A percentile compares a stretch with the other conserved stretches of the same genome.
Evolutionary conservation across 2,797 vertebrate species (phyloP).

Genomic region (Botia almorhae): DNA sequence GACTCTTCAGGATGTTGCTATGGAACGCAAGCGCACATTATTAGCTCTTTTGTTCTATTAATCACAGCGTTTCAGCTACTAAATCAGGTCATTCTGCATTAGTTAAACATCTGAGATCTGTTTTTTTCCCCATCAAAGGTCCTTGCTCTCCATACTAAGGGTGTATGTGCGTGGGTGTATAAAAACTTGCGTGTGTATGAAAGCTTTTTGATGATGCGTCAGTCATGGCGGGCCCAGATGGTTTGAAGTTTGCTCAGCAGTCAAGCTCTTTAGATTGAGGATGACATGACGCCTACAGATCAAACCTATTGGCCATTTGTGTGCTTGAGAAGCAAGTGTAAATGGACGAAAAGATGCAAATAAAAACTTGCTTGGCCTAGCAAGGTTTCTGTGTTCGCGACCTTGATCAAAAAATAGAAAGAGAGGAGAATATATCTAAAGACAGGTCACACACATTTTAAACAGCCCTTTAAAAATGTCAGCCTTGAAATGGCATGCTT

Average conservation of each 20-base stretch:
- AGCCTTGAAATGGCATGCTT: background rate
- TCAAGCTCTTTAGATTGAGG: conserved; percentile 16
- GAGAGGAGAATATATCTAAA: background rate
- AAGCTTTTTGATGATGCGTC: background rate
- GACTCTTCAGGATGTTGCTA: conserved; percentile 11
- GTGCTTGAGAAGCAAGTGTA: conserved; percentile 8
- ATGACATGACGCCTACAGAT: conserved; percentile 17
- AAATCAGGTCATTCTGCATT: conserved; percentile 42
- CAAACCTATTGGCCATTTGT: background rate
- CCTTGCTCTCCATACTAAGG: conserved; percentile 2
- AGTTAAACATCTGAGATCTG: conserved; percentile 42
- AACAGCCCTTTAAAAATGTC: background rate
- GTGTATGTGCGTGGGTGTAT: conserved; percentile 4
- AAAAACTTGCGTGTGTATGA: background rate
- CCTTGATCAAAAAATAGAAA: conserved; percentile 9
- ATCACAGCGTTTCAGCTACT: conserved; percentile 40
- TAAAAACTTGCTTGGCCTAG: background rate
- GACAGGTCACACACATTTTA: background rate
- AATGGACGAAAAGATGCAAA: background rate
- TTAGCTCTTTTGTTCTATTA: conserved; percentile 50
- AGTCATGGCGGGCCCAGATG: background rate
- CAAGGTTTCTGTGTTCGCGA: background rate
- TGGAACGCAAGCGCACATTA: conserved; percentile 35
- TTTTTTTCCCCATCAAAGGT: conserved; percentile 32
- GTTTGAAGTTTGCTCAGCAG: conserved; percentile 25